phyloP scores from a whole-genome alignment of 2,113 vertebrate genomes.

The Clarias magur region DNA sequence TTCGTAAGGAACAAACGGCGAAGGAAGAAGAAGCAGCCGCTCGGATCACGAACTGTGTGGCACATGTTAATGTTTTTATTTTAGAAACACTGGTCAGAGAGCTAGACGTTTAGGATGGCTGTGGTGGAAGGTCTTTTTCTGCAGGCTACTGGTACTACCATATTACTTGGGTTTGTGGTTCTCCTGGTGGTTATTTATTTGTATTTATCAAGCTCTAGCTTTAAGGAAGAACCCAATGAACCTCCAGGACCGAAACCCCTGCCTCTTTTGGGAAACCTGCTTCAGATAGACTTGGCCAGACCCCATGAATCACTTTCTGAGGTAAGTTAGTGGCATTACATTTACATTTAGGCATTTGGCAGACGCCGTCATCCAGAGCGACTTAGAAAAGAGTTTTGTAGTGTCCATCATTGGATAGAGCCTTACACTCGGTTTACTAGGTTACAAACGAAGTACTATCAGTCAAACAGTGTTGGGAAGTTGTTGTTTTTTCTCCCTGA shows the following conservation, averaged over 20 bases:
- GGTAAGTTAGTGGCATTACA: neutral
- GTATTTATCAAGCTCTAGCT: slow-evolving; percentile 16
- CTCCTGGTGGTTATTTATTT: slow-evolving; percentile 57
- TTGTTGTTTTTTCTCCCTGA: too few relatives aligned
- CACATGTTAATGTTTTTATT: too few relatives aligned
- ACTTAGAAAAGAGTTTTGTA: too few relatives aligned
- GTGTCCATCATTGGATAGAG: too few relatives aligned
- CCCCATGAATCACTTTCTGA: slow-evolving; percentile 45
- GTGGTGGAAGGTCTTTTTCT: slow-evolving; percentile 38
- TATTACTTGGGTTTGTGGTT: slow-evolving; percentile 48
- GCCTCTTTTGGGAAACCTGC: slow-evolving; percentile 68
- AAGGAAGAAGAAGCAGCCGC: too few relatives aligned
- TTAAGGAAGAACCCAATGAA: slow-evolving; percentile 29
- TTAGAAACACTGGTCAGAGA: neutral
- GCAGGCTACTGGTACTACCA: slow-evolving; percentile 43
- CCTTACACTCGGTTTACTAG: too few relatives aligned
- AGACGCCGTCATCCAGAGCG: too few relatives aligned
- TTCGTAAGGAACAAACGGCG: too few relatives aligned
- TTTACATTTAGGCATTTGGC: too few relatives aligned
- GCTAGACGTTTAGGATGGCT: slow-evolving; percentile 49
- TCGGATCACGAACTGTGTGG: too few relatives aligned
- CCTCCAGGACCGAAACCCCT: slow-evolving; percentile 68
- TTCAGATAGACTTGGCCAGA: slow-evolving; percentile 66
- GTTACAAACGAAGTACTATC: too few relatives aligned
- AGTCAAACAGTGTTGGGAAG: too few relatives aligned